Conservation (phyloP, 2,797 vertebrate species). For the Podarcis siculus region DNA sequence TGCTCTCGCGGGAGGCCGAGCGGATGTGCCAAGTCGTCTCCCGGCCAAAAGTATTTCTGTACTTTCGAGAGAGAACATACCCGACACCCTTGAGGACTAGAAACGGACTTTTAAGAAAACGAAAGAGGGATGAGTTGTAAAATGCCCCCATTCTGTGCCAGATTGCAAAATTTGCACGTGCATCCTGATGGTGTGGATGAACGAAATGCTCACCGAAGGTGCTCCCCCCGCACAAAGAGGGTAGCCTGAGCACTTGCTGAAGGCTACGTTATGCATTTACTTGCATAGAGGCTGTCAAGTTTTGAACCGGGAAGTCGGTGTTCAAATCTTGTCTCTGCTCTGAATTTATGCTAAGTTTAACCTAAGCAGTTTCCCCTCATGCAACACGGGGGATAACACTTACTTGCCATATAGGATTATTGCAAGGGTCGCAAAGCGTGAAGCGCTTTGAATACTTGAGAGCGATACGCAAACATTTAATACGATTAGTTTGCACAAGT, state of each 20-base stretch:
- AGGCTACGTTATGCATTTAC: not conserved
- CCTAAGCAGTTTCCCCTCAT: not conserved
- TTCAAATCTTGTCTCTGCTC: not conserved
- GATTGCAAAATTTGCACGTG: not conserved
- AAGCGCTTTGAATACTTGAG: not conserved
- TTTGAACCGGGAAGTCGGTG: not conserved
- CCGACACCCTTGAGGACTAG: not conserved
- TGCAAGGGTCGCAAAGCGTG: not conserved
- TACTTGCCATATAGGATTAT: not conserved
- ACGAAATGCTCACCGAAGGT: too few relatives aligned
- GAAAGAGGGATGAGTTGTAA: not conserved
- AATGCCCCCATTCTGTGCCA: not conserved
- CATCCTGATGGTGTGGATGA: too few relatives aligned
- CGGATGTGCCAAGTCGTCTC: too few relatives aligned
- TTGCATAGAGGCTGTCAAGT: not conserved
- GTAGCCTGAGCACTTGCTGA: not conserved
- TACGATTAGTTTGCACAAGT: not conserved
- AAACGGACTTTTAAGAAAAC: not conserved
- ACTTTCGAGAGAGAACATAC: not conserved
- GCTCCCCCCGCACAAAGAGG: not conserved
- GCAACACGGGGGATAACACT: too few relatives aligned
- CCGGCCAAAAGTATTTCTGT: not conserved
- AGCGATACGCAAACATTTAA: not conserved
- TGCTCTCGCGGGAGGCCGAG: not conserved
- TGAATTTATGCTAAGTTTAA: not conserved